phyloP scores from a whole-genome alignment of 2,113 vertebrate species.

The Albula glossodonta region DNA sequence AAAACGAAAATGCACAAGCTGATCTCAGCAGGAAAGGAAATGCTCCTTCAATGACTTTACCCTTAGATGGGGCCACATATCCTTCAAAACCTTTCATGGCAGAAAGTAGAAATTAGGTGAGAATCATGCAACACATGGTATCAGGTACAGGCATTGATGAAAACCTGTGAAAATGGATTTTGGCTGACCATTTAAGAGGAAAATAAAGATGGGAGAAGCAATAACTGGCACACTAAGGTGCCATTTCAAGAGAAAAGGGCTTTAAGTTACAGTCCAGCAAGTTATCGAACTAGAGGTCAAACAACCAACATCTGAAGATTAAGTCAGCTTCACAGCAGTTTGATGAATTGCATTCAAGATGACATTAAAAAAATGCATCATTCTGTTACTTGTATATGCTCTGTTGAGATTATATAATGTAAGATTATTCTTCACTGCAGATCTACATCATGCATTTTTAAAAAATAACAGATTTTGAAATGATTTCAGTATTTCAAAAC shows the following conservation, averaged over 20 bases:
- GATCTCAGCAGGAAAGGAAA: constrained; percentile 14
- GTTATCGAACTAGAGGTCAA: neutral
- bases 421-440: no score
- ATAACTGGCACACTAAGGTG: neutral
- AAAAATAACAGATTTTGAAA: no score
- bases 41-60: constrained; percentile 20
- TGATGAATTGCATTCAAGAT: no score
- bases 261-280: neutral
- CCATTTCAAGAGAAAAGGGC: neutral
- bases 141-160: neutral
- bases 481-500: no score
- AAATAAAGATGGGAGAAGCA: neutral
- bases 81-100: neutral
- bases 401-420: no score
- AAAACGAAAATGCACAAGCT: constrained; percentile 29
- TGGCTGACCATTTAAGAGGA: neutral
- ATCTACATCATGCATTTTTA: no score
- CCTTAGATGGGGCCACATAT: neutral
- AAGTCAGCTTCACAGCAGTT: no score
- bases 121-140: neutral
- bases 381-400: no score
- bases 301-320: neutral
- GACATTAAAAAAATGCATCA: no score
- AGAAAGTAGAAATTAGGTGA: neutral
- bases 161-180: neutral